Base-by-base conservation (phyloP, 2,888 invertebrate genomes). In the Heliconius ismenius region DNA sequence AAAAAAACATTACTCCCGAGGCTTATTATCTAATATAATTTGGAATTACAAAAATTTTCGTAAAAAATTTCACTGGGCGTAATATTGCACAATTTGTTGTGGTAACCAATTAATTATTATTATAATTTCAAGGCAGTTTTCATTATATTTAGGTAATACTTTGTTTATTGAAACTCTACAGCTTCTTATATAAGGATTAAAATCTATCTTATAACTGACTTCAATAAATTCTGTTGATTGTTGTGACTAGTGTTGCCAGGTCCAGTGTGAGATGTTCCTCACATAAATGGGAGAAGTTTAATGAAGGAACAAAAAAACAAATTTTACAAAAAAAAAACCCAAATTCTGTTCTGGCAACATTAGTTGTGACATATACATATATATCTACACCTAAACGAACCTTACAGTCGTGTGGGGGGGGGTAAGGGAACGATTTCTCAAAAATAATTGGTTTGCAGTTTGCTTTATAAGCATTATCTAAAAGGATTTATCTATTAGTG, bases 341-440 rank as follows among this genome's bases (percentile, higher is more conserved):
- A 81, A 81, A 81, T 81, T 82, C 81, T 82, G 81, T 79, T 76
- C 75, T 73, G 77, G 74, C 68, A 64, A 73, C 73, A 73, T 63
- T 73, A 73, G 74, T 85, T 83, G 84, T 85, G 84, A 84, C 85
- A 81, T 83, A 83, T 76, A 82, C 83, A 83, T 76, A 81, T 67
- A 60, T 49, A 60, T 36, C 43, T 79, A 77, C 60, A 77, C 65
- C 39, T 81, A 80, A 76, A 81, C 73, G 73, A 84, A 88, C 90
- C 89, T 90, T 87, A 90, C 90, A 87, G 80, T 85, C 79, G 83
- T 82, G 88, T 87, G 89, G 90, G 85, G 32, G 85, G 32, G 84
- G 84, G 82, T 82, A 84, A 88, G 90, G 87, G 89, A 88, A 84
- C 84, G 83, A 84, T 85, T 88, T 87, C 90, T 90, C 87, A 85